Conservation (phyloP, 2,797 vertebrate species). For the Acrocephalus scirpaceus region DNA sequence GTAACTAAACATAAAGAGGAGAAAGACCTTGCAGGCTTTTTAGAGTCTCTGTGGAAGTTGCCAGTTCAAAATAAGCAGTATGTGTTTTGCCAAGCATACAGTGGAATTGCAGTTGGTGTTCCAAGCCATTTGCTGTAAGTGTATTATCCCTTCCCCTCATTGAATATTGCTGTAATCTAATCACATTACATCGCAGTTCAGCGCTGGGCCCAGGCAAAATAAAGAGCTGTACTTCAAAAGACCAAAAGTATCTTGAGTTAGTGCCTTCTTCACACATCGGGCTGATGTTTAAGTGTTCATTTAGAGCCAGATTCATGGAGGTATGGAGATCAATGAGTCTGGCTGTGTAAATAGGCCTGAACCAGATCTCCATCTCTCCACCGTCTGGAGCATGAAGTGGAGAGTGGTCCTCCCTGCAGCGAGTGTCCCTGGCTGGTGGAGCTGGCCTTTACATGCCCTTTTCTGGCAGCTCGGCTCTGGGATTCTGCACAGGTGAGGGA, state of each 20-base stretch:
- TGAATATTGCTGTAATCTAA: conserved; percentile 28
- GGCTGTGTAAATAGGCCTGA: background rate
- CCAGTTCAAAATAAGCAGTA: background rate
- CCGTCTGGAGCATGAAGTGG: accelerated
- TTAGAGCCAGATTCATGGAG: background rate
- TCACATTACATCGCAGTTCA: background rate
- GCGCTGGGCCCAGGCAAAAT: background rate
- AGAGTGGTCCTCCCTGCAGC: background rate
- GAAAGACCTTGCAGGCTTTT: background rate
- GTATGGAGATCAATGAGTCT: background rate
- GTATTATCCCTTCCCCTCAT: conserved; percentile 22
- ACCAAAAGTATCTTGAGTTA: background rate
- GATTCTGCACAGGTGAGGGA: background rate
- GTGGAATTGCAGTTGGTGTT: conserved; percentile 12
- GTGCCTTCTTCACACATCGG: background rate
- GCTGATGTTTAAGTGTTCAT: background rate
- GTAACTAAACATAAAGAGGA: background rate
- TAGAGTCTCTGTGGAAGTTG: background rate
- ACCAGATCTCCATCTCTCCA: background rate
- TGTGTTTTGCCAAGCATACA: accelerated
- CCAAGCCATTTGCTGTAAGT: conserved; percentile 38
- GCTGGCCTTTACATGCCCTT: accelerated
- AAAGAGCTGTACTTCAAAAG: background rate
- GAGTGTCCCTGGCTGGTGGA: background rate
- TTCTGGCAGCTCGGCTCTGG: accelerated